Evolutionary conservation across 2,113 vertebrate species (phyloP).

Genomic region (Symphodus melops): DNA sequence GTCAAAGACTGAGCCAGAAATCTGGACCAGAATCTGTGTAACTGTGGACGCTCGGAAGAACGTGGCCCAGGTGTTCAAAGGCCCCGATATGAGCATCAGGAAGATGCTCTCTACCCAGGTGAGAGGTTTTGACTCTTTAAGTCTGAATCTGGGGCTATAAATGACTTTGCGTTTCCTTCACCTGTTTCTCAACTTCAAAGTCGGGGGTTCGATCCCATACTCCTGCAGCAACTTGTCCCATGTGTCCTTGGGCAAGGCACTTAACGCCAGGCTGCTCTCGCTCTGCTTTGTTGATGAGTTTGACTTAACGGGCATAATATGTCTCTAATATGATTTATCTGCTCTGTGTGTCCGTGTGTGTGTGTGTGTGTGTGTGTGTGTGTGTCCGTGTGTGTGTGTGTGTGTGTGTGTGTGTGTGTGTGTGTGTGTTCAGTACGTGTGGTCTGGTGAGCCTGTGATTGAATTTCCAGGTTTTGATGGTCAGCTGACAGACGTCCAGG

Average conservation of each 20-base stretch:
- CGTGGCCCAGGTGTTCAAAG: conserved; percentile 58
- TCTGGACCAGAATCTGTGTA: conserved; percentile 69
- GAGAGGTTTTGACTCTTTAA: conserved; percentile 1
- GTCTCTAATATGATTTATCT: too few relatives aligned
- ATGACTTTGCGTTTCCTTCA: too few relatives aligned
- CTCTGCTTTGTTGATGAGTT: too few relatives aligned
- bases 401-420: conserved; percentile 48
- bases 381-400: conserved; percentile 43
- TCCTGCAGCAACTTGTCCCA: too few relatives aligned
- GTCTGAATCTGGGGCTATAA: too few relatives aligned
- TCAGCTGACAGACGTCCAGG: conserved; percentile 71
- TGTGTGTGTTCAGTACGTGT: conserved; percentile 49
- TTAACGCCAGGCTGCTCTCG: too few relatives aligned
- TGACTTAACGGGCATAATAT: too few relatives aligned
- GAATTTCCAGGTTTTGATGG: conserved; percentile 52
- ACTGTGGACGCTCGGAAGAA: conserved; percentile 42
- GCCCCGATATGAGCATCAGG: conserved; percentile 59
- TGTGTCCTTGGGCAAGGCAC: too few relatives aligned
- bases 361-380: conserved; percentile 49
- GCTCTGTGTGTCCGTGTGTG: conserved; percentile 37
- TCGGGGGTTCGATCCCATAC: too few relatives aligned
- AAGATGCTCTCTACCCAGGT: conserved; percentile 30
- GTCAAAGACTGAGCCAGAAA: not conserved
- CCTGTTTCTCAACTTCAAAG: too few relatives aligned
- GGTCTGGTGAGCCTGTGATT: conserved; percentile 54